These are phyloP conservation scores for Drosophila orena DNA, from an alignment of 1,140 invertebrate species.

Conservation along the genomic window DNA sequence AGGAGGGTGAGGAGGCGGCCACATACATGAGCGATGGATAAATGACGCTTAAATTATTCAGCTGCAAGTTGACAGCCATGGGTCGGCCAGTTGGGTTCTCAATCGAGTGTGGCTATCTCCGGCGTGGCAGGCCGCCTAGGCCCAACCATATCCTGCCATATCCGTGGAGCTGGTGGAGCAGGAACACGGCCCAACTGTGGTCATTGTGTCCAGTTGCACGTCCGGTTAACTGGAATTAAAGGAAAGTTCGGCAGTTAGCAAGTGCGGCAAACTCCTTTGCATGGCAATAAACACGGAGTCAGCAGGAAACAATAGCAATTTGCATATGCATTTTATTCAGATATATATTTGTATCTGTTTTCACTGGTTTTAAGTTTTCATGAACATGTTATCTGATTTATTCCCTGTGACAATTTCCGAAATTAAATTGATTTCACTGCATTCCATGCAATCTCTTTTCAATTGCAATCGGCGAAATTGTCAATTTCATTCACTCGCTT, in stretches of 20 bases:
- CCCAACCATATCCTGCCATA: constrained; percentile 19
- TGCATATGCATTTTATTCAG: neutral
- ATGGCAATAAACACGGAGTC: neutral
- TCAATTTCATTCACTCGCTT: neutral
- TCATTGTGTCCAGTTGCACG: constrained; percentile 30
- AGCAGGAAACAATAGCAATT: neutral
- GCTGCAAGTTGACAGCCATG: constrained; percentile 64
- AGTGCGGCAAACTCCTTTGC: neutral
- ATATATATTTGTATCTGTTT: neutral
- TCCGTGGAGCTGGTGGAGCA: constrained; percentile 8
- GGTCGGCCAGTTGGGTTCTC: constrained; percentile 33
- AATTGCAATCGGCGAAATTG: neutral
- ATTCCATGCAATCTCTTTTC: neutral
- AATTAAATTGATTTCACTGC: constrained; percentile 1
- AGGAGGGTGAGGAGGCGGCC: constrained; percentile 54
- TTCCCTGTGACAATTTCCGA: constrained; percentile 1
- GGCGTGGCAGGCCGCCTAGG: constrained; percentile 14
- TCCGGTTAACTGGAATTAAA: constrained; percentile 33
- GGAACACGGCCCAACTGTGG: constrained; percentile 17
- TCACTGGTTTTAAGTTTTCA: neutral
- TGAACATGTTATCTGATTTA: neutral
- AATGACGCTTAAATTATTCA: constrained; percentile 55
- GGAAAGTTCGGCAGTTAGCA: constrained; percentile 6
- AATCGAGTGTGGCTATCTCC: constrained; percentile 16
- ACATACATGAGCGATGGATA: constrained; percentile 73